Percentiles rank a stretch among this genome's conserved stretches.
Conservation (phyloP, 2,888 invertebrate species). For the Actias luna region DNA sequence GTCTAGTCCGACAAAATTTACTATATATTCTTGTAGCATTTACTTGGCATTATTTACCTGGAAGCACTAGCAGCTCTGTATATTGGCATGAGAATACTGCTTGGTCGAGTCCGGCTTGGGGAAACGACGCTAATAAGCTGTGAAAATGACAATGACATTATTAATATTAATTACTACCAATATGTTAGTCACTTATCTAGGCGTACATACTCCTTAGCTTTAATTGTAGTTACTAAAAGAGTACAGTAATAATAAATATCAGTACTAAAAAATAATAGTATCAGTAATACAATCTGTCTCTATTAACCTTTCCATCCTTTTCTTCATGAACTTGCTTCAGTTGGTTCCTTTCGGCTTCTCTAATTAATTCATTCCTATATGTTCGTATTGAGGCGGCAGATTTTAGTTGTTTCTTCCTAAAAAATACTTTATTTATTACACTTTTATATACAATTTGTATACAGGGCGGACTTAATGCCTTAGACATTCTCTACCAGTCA, state of each 20-base stretch:
- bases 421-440: too few relatives aligned
- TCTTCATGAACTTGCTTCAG: slow-evolving; percentile 71
- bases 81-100: slow-evolving; percentile 66
- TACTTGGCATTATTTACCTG: slow-evolving; percentile 43
- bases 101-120: slow-evolving; percentile 71
- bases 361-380: slow-evolving; percentile 65
- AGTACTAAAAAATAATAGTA: not conserved
- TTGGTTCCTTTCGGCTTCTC: slow-evolving; percentile 72
- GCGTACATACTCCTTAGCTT: not conserved
- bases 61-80: slow-evolving; percentile 73
- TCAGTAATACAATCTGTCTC: too few relatives aligned
- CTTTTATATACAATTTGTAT: too few relatives aligned
- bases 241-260: not conserved
- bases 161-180: not conserved
- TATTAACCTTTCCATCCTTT: slow-evolving; percentile 67
- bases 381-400: slow-evolving; percentile 69
- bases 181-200: not conserved
- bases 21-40: not conserved
- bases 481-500: too few relatives aligned
- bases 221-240: not conserved
- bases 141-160: slow-evolving; percentile 3
- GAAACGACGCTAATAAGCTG: slow-evolving; percentile 77
- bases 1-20: too few relatives aligned
- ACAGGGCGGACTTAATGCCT: too few relatives aligned
- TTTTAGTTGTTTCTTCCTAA: slow-evolving; percentile 65